Base-by-base conservation (phyloP, 1,140 invertebrate genomes). In the Temnothorax curvispinosus region DNA sequence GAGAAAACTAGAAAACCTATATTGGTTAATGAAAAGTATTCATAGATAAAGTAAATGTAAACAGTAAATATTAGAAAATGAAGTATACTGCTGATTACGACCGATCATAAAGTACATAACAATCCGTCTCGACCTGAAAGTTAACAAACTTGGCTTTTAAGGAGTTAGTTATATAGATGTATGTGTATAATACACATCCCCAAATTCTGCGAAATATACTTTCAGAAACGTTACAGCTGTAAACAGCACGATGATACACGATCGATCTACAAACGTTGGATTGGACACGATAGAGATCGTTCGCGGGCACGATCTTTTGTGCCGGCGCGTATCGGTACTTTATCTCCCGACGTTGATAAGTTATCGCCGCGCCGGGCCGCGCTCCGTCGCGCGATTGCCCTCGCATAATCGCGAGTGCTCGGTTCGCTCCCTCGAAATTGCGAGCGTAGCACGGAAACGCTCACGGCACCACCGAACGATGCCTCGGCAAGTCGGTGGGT, bases 401-500 rank as follows among this genome's bases (percentile, higher is more conserved):
- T 89, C 85, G 87, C 82, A 84, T 86, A 89, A 90, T 62, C 62
- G 54, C 11, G 44, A 3, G 3, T 35, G 50, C 21, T 44, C 41
- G 27, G 75, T 44, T 27, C 27, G 60, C 58, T 81, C 78, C 78
- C 87, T 77, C 60, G 65, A 85, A 91, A 86, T 89, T 90, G 85
- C 85, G 77, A 69, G 89, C 86, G 87, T 86, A 88, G 87, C 85
- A 87, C 81, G 64, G 80, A 86, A 90, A 89, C 88, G 87, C 76
- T 89, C 67, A 69, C 71, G 71, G 75, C 75, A 82, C 9, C 58
- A 9, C 3, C 41, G 75, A 60, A 64, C 88, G 87, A 85, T 76
- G 72, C 84, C 65, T 86, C 87, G 76, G 44, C 75, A 52, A 76
- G 81, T 69, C 77, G 58, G 56, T 62, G 38, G 75, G 62, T 80